Evolutionary conservation across 2,888 invertebrate genomes (phyloP).

Genomic region (Helicoverpa assulta): DNA sequence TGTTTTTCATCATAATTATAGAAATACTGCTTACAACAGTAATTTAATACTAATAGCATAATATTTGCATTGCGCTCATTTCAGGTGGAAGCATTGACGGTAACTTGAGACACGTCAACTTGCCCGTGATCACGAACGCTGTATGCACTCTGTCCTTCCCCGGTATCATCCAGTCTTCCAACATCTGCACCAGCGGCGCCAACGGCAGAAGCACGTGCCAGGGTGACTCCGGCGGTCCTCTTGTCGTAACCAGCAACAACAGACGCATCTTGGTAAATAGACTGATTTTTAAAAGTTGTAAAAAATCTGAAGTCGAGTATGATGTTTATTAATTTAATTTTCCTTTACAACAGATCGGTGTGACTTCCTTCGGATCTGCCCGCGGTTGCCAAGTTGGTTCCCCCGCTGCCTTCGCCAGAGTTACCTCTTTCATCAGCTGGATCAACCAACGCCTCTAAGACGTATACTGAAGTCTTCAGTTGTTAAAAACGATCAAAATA

Average conservation of each 20-base stretch:
- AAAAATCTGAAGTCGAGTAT: too few relatives aligned
- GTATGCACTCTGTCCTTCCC: neutral
- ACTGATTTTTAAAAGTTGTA: too few relatives aligned
- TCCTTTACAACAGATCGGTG: slow-evolving; percentile 7
- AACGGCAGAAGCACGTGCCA: neutral
- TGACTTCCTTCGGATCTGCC: slow-evolving; percentile 7
- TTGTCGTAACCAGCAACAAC: neutral
- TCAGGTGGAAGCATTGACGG: slow-evolving; percentile 44
- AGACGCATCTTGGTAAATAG: neutral
- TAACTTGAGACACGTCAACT: neutral
- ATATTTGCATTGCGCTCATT: too few relatives aligned
- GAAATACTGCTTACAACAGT: too few relatives aligned
- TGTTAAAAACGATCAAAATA: too few relatives aligned
- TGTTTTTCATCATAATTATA: too few relatives aligned
- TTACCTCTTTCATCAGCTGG: slow-evolving; percentile 66
- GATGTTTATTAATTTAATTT: too few relatives aligned
- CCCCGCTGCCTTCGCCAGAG: slow-evolving; percentile 69
- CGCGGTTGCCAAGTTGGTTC: slow-evolving; percentile 36
- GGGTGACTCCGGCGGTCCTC: neutral
- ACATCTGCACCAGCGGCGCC: neutral
- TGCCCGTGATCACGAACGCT: neutral
- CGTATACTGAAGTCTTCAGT: too few relatives aligned
- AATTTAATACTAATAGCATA: too few relatives aligned
- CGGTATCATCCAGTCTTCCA: neutral
- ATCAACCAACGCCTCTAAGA: slow-evolving; percentile 24